A percentile compares a stretch with the other conserved stretches of the same genome.
These are phyloP conservation scores for Echiichthys vipera DNA, from an alignment of 2,797 vertebrate species.

Conservation along the genomic window DNA sequence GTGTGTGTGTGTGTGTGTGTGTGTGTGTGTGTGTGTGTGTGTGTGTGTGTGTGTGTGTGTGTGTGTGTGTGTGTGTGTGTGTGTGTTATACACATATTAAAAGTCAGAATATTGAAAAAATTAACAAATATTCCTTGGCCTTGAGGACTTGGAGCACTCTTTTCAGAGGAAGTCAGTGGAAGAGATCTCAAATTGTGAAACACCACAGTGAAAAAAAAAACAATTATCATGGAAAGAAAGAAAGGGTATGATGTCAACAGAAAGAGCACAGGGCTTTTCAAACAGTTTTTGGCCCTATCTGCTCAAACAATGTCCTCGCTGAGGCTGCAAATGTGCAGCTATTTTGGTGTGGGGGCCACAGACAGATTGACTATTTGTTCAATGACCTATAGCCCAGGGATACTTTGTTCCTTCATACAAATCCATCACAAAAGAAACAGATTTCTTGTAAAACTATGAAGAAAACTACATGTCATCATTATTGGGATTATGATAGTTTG, in stretches of 20 bases:
- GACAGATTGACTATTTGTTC: no score
- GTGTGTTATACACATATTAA: slow-evolving; percentile 37
- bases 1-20: slow-evolving; percentile 18
- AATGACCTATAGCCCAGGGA: not conserved
- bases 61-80: slow-evolving; percentile 7
- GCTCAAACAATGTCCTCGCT: not conserved
- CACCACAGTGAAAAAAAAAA: not conserved
- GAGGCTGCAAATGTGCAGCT: no score
- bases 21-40: not conserved
- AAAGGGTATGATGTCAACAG: not conserved
- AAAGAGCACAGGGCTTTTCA: not conserved
- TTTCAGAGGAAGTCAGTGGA: not conserved
- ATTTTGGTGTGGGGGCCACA: no score
- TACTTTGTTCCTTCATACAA: no score
- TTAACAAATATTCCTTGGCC: slow-evolving; percentile 14
- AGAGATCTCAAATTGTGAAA: slow-evolving; percentile 11
- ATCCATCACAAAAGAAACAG: not conserved
- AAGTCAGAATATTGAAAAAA: slow-evolving; percentile 26
- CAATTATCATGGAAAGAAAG: no score
- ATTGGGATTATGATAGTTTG: not conserved
- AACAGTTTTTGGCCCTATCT: not conserved
- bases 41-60: not conserved
- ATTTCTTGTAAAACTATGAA: not conserved
- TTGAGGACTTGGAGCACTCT: slow-evolving; percentile 16
- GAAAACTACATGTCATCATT: not conserved